These are phyloP conservation scores for Drosophila mimetica DNA, from an alignment of 2,888 invertebrate species.

Conservation along the genomic window DNA sequence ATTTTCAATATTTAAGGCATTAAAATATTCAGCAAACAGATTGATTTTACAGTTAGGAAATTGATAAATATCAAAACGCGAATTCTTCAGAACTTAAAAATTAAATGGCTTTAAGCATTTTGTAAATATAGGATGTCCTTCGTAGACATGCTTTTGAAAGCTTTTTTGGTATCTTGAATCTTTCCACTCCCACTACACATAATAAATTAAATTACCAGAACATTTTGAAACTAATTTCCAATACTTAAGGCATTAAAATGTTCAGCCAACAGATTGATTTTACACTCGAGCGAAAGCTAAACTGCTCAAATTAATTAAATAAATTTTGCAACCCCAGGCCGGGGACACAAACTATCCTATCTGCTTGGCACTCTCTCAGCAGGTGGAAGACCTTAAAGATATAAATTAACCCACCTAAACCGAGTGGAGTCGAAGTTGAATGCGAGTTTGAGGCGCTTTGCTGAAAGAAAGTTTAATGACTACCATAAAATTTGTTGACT, in stretches of 20 bases:
- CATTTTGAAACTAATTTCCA: neutral
- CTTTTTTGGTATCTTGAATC: too few species aligned
- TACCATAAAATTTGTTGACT: constrained; percentile 78
- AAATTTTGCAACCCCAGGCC: constrained; percentile 40
- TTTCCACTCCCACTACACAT: too few species aligned
- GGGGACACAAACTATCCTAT: constrained; percentile 8
- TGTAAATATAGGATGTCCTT: too few species aligned
- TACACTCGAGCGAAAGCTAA: constrained; percentile 42
- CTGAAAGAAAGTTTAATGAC: constrained; percentile 79
- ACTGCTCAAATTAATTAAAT: constrained; percentile 68
- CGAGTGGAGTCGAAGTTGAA: constrained; percentile 19
- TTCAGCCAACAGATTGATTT: constrained; percentile 56
- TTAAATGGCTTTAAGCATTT: too few species aligned
- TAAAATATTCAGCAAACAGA: constrained; percentile 20
- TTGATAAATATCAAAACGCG: too few species aligned
- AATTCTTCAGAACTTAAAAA: too few species aligned
- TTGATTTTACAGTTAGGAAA: constrained; percentile 51
- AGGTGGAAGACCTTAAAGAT: constrained; percentile 44
- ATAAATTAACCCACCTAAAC: constrained; percentile 50
- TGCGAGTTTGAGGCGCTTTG: constrained; percentile 56
- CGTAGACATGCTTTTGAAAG: too few species aligned
- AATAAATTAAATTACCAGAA: neutral
- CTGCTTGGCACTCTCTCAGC: neutral
- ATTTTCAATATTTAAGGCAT: neutral
- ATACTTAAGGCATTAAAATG: neutral